Conservation (phyloP, 2,888 invertebrate genomes). For the Cantharis rufa region DNA sequence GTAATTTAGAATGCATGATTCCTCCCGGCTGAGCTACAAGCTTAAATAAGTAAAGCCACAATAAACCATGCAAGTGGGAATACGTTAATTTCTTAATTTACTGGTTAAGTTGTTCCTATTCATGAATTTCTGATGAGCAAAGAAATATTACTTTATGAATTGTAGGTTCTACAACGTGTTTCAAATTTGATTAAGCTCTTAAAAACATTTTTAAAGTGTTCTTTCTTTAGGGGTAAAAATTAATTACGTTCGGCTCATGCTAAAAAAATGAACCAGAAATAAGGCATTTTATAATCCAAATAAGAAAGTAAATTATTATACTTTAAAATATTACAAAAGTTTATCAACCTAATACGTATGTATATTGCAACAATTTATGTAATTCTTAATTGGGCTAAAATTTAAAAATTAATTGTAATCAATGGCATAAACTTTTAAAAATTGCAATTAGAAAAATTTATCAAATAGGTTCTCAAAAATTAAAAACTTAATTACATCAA, state of each 20-base stretch:
- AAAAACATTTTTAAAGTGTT: conserved; percentile 29
- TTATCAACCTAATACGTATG: not conserved
- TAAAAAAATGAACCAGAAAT: conserved; percentile 8
- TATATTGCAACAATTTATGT: not conserved
- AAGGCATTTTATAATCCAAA: not conserved
- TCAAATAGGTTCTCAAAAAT: too few relatives aligned
- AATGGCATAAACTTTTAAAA: not conserved
- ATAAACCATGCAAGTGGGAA: conserved; percentile 57
- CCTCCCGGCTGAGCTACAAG: conserved; percentile 47
- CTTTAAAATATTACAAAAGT: not conserved
- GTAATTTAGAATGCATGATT: conserved; percentile 54
- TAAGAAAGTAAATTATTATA: not conserved
- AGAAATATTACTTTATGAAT: conserved; percentile 55
- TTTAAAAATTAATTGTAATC: too few relatives aligned
- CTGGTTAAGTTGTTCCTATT: conserved; percentile 54
- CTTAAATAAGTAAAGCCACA: conserved; percentile 55
- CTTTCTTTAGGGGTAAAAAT: conserved; percentile 23
- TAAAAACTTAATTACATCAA: too few relatives aligned
- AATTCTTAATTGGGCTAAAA: not conserved
- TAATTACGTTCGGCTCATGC: conserved; percentile 24
- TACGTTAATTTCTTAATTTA: conserved; percentile 58
- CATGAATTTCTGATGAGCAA: conserved; percentile 53
- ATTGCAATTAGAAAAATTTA: too few relatives aligned
- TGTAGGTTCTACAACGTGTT: conserved; percentile 49
- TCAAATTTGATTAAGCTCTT: conserved; percentile 52